Conservation (phyloP, 2,113 vertebrate species). For the Ceyx cyanopectus region DNA sequence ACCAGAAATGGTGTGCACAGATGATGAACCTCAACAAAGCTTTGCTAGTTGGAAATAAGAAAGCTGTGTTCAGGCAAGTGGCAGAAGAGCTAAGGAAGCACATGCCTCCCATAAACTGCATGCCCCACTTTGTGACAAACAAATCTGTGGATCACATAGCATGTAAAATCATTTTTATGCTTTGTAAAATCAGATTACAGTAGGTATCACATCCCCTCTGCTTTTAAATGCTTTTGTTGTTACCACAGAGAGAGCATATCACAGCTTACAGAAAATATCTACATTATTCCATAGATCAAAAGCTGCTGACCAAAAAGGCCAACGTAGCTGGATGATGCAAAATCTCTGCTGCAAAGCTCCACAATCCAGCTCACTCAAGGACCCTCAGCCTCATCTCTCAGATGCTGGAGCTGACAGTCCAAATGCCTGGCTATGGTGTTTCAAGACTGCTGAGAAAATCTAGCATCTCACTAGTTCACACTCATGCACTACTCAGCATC, state of each 20-base stretch:
- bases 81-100: not conserved
- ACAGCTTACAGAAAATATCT: not conserved
- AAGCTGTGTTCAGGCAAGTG: not conserved
- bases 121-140: not conserved
- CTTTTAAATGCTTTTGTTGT: not conserved
- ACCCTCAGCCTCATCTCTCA: not conserved
- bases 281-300: not conserved
- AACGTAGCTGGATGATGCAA: accelerated
- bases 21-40: not conserved
- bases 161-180: not conserved
- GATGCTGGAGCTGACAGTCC: not conserved
- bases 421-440: not conserved
- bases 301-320: not conserved
- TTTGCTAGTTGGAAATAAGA: not conserved
- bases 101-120: not conserved
- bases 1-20: not conserved
- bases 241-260: not conserved
- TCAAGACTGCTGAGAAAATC: not conserved
- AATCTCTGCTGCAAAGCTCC: not conserved
- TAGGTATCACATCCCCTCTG: not conserved
- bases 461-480: not conserved
- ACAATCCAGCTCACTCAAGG: not conserved
- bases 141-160: not conserved
- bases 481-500: not conserved
- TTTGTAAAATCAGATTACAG: not conserved